These are phyloP conservation scores for Crax fasciolata DNA, from an alignment of 2,797 vertebrate genomes.

Conservation along the genomic window DNA sequence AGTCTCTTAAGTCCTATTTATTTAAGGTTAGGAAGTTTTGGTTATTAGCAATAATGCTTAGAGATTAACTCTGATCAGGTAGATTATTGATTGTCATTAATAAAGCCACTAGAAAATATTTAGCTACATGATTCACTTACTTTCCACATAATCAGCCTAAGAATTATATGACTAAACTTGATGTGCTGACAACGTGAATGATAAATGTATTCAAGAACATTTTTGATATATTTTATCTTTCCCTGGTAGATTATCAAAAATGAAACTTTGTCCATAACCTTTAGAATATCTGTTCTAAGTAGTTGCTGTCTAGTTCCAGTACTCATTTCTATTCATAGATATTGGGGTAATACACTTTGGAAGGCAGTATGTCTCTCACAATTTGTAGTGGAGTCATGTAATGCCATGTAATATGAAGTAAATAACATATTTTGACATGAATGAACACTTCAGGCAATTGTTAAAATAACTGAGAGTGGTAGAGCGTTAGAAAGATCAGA, in stretches of 20 bases:
- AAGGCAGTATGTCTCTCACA: conserved; percentile 60
- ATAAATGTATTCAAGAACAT: conserved; percentile 74
- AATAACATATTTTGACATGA: conserved; percentile 70
- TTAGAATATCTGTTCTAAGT: conserved; percentile 66
- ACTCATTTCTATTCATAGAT: conserved; percentile 70
- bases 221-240: conserved; percentile 80
- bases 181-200: conserved; percentile 59
- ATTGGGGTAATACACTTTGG: conserved; percentile 52
- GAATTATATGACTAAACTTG: conserved; percentile 75
- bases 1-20: neutral
- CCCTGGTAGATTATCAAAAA: conserved; percentile 76
- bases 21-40: neutral
- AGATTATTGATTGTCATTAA: conserved; percentile 74
- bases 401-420: conserved; percentile 67
- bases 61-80: conserved; percentile 50
- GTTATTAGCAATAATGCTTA: conserved; percentile 21
- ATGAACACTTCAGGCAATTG: conserved; percentile 60
- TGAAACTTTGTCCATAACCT: conserved; percentile 70
- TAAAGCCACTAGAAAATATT: conserved; percentile 75
- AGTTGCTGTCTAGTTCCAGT: conserved; percentile 63
- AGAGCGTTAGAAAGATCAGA: conserved; percentile 47
- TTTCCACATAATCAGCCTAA: conserved; percentile 74
- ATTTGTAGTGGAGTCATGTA: conserved; percentile 50
- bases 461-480: conserved; percentile 73
- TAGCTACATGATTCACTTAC: conserved; percentile 74